Percentiles rank a stretch among this genome's conserved stretches.
These are phyloP conservation scores for Pantelozetes paolii DNA, from an alignment of 2,888 invertebrate species.

Conservation along the genomic window DNA sequence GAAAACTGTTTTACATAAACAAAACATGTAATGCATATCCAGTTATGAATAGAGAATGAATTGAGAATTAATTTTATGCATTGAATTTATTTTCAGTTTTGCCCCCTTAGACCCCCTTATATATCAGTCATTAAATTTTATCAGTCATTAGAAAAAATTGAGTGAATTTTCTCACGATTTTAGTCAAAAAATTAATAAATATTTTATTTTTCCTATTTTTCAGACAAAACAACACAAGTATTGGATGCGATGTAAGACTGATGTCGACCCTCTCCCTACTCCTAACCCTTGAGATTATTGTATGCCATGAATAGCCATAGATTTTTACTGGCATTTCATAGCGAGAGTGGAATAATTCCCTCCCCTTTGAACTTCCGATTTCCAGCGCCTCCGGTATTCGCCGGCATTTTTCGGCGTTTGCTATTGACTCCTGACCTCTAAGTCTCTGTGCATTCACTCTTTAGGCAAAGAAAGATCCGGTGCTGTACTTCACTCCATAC, in stretches of 20 bases:
- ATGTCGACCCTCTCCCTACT: too few species aligned
- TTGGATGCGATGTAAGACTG: background rate
- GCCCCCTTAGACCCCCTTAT: background rate
- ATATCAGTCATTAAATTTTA: constrained; percentile 3
- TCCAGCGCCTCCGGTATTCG: background rate
- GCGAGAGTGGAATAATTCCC: background rate
- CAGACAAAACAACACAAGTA: background rate
- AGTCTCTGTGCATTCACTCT: background rate
- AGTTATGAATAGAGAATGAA: background rate
- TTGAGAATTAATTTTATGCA: background rate
- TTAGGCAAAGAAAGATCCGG: background rate
- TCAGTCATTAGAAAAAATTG: constrained; percentile 22
- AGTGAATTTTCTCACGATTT: constrained; percentile 11
- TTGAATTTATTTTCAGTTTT: background rate
- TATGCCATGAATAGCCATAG: background rate
- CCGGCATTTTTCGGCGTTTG: background rate
- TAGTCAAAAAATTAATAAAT: background rate
- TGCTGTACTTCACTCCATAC: background rate
- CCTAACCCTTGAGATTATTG: background rate
- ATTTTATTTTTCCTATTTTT: background rate
- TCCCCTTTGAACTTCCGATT: constrained; percentile 19
- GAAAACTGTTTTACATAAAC: background rate
- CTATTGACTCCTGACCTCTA: constrained; percentile 8
- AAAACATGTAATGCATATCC: background rate
- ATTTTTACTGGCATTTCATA: background rate